Conservation (phyloP, 2,888 invertebrate species). For the Drosophila villosipedis region DNA sequence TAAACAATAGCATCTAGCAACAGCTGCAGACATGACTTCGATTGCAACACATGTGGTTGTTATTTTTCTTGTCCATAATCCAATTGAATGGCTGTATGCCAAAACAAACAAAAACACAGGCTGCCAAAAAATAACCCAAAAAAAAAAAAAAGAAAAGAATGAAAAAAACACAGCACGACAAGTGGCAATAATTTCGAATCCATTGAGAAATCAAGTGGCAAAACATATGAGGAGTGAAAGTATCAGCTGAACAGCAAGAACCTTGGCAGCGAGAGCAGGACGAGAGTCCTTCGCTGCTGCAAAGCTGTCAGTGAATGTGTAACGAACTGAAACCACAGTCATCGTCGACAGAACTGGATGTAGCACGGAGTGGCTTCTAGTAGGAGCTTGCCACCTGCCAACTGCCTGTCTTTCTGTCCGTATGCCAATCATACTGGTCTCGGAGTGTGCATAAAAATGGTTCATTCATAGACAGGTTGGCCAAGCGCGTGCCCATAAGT, state of each 20-base stretch:
- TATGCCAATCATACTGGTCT: slow-evolving; percentile 10
- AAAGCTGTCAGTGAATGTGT: slow-evolving; percentile 45
- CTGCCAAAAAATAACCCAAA: background rate
- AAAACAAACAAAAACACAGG: background rate
- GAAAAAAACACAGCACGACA: slow-evolving; percentile 35
- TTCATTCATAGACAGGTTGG: slow-evolving; percentile 33
- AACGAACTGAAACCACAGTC: slow-evolving; percentile 60
- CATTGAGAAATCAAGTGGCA: slow-evolving; percentile 71
- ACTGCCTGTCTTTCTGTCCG: background rate
- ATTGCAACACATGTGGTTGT: slow-evolving; percentile 6
- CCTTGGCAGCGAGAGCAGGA: background rate
- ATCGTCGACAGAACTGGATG: background rate
- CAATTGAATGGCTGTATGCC: slow-evolving; percentile 20
- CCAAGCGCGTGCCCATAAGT: background rate
- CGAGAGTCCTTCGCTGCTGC: slow-evolving; percentile 18
- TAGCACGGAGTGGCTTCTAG: background rate
- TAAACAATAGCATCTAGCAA: slow-evolving; percentile 29
- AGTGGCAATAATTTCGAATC: slow-evolving; percentile 65
- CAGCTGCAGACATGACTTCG: slow-evolving; percentile 3
- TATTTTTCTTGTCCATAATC: slow-evolving; percentile 22
- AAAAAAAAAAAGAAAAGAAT: background rate
- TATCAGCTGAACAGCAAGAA: background rate
- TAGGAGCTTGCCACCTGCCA: background rate
- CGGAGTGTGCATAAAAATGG: slow-evolving; percentile 31
- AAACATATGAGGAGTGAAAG: slow-evolving; percentile 29